Evolutionary conservation across 2,113 vertebrate species (phyloP).

Genomic region (Setophaga petechia): DNA sequence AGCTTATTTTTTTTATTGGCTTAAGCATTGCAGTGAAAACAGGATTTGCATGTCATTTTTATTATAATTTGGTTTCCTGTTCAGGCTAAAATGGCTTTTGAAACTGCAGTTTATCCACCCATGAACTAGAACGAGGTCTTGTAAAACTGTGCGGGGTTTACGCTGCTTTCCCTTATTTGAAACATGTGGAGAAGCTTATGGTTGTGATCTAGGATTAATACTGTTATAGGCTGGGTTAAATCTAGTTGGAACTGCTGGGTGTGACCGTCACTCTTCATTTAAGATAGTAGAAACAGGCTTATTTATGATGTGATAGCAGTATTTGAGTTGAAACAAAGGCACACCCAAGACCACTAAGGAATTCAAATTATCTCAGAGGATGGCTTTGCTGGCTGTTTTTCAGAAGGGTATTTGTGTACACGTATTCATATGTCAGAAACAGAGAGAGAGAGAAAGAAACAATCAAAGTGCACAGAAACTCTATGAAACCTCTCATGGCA

Average conservation of each 20-base stretch:
- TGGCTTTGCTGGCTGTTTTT: background rate
- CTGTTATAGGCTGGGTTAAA: conserved; percentile 31
- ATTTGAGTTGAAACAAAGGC: conserved; percentile 36
- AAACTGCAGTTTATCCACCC: conserved; percentile 58
- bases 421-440: background rate
- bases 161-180: conserved; percentile 40
- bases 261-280: conserved; percentile 62
- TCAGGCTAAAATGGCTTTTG: conserved; percentile 46
- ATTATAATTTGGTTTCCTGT: conserved; percentile 65
- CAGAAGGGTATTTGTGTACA: background rate
- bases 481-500: background rate
- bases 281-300: conserved; percentile 44
- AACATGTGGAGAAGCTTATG: conserved; percentile 61
- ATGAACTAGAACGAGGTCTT: conserved; percentile 47
- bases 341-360: conserved; percentile 31
- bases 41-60: conserved; percentile 68
- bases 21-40: conserved; percentile 45
- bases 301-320: conserved; percentile 43
- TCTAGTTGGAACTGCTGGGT: conserved; percentile 46
- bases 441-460: background rate
- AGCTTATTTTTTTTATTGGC: conserved; percentile 32
- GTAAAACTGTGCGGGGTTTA: conserved; percentile 51
- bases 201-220: conserved; percentile 62
- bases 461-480: background rate
- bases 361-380: conserved; percentile 17